phyloP scores from a whole-genome alignment of 2,888 invertebrate species.

The Charanyca ferruginea region DNA sequence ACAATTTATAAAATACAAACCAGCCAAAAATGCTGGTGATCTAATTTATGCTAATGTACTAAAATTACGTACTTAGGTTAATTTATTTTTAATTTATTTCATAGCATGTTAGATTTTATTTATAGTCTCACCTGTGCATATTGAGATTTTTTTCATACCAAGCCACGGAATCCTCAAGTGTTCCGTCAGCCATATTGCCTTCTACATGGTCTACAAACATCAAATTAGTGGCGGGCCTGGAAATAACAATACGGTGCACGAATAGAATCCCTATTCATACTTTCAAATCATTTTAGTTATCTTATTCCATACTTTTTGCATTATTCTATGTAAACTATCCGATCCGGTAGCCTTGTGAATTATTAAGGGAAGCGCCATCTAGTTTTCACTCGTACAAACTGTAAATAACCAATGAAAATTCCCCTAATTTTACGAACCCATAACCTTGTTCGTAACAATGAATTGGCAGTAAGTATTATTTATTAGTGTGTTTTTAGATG shows the following conservation, averaged over 20 bases:
- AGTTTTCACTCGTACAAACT: background rate
- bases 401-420: background rate
- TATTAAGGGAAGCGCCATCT: conserved; percentile 45
- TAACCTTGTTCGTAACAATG: background rate
- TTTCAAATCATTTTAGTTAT: background rate
- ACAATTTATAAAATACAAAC: background rate
- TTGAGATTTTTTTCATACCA: conserved; percentile 94
- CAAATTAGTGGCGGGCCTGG: conserved; percentile 93
- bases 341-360: background rate
- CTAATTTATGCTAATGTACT: background rate
- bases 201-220: conserved; percentile 98
- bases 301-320: background rate
- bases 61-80: no score
- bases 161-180: conserved; percentile 96
- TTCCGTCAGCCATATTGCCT: conserved; percentile 98
- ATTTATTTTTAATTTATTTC: no score
- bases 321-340: no score
- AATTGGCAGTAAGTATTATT: background rate
- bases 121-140: conserved; percentile 87
- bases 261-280: background rate
- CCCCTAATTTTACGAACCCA: background rate
- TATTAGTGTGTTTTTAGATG: no score
- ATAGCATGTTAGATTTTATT: background rate
- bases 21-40: background rate
- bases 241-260: conserved; percentile 46